Evolutionary conservation across 30 jellyfish, hydroid and myxozoan species (phyloP), one percentile per base, ranked within the genome.

Genomic region (Clytia hemisphaerica): DNA sequence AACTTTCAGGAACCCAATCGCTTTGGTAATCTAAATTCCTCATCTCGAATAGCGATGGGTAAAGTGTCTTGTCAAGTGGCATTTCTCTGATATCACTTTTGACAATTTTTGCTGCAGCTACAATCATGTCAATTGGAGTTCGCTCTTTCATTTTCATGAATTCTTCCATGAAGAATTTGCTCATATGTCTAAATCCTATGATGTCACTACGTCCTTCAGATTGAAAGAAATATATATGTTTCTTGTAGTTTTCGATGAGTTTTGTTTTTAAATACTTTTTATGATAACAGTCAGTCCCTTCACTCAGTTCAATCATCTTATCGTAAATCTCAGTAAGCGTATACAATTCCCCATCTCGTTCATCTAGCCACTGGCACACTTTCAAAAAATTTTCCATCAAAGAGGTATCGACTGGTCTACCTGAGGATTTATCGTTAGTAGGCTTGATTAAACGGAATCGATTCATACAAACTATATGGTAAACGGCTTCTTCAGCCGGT

Each of bases 111-210:
- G 83, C 78, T 33, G 84, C 94, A 44, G 90, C 78, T 6, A 7
- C 35, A 14, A 81, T 24, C 22, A 61, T 61, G 18, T 61, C 75
- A 61, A 21, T 61, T 4, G 75, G 1, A 57, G 55, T 57, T 22
- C 30, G 70, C 3, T 1, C 30, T 42, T 29, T 0, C 18, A 0
- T 61, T 34, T 25, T 21, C 64, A 29, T 61, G 6, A 61, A 61
- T 3, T 61, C 70, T 61, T 16, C 70, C 36, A 61, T 6, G 3
- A 61, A 19, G 25, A 10, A 61, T 37, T 62, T 27, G 21, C 72
- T 78, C 90, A 81, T 81, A 14, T 81, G 49, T 80, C 64, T 73
- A 66, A 81, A 80, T 62, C 83, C 71, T 45, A 80, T 37, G 25
- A 80, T 25, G 14, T 64, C 42, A 16, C 62, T 16, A 0, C 66